phyloP scores from a whole-genome alignment of 2,888 invertebrate species.

The Gymnosoma rotundatum region DNA sequence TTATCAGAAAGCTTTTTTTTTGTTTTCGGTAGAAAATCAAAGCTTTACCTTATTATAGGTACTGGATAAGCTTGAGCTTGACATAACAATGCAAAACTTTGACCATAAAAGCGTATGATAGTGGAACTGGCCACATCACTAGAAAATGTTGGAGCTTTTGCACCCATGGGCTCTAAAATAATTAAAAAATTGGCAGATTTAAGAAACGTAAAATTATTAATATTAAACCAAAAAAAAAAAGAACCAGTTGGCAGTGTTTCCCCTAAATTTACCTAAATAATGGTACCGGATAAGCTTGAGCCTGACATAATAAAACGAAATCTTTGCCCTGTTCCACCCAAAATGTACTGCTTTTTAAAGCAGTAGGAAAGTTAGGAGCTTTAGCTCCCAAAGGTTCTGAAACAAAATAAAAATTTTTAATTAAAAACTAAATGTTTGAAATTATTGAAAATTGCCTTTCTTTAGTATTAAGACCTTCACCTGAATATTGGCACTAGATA shows the following conservation, averaged over 20 bases:
- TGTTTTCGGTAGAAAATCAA: neutral
- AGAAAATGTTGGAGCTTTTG: slow-evolving; percentile 82
- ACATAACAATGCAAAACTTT: slow-evolving; percentile 83
- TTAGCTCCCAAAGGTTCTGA: slow-evolving; percentile 87
- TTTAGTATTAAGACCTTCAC: slow-evolving; percentile 81
- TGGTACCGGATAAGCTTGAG: slow-evolving; percentile 88
- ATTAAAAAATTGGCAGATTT: neutral
- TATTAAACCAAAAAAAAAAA: slow-evolving; percentile 1
- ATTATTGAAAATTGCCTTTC: slow-evolving; percentile 31
- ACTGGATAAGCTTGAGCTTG: slow-evolving; percentile 88
- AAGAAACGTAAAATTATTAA: neutral
- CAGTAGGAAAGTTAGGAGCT: slow-evolving; percentile 86
- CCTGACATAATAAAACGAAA: slow-evolving; percentile 87
- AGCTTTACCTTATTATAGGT: slow-evolving; percentile 82
- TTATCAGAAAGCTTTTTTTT: neutral
- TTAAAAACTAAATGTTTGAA: neutral
- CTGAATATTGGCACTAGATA: slow-evolving; percentile 88
- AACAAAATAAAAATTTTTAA: slow-evolving; percentile 64
- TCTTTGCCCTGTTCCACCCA: slow-evolving; percentile 82
- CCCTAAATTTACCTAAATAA: slow-evolving; percentile 41
- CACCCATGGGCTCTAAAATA: slow-evolving; percentile 84
- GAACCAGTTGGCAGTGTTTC: slow-evolving; percentile 73
- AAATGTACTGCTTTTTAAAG: slow-evolving; percentile 86
- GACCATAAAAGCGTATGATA: slow-evolving; percentile 75
- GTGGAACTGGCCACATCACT: slow-evolving; percentile 79